Evolutionary conservation across 2,888 invertebrate genomes (phyloP).

Genomic region (Timema cristinae): DNA sequence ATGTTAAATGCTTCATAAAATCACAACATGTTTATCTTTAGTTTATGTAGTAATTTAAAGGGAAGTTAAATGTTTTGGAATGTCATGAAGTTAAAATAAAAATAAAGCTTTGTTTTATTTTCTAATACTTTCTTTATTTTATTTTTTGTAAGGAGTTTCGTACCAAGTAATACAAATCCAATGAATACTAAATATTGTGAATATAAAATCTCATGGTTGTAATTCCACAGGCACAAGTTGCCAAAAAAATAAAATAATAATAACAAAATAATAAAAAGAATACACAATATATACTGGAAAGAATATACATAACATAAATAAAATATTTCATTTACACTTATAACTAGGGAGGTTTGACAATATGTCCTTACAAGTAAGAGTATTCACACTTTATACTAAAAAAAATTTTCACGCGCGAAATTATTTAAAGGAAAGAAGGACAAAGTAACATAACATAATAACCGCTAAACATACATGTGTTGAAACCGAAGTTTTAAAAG

Average conservation of each 20-base stretch:
- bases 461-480: no score
- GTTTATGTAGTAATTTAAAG: slow-evolving; percentile 7
- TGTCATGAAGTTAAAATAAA: slow-evolving; percentile 24
- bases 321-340: slow-evolving; percentile 17
- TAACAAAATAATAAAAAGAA: slow-evolving; percentile 1
- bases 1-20: no score
- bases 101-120: slow-evolving; percentile 23
- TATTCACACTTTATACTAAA: no score
- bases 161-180: slow-evolving; percentile 32
- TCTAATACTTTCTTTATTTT: slow-evolving; percentile 29
- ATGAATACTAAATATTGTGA: slow-evolving; percentile 28
- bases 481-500: no score
- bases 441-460: no score
- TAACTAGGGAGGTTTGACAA: no score
- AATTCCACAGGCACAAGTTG: slow-evolving; percentile 47
- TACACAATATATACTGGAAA: slow-evolving; percentile 28
- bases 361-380: no score
- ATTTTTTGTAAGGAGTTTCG: slow-evolving; percentile 26
- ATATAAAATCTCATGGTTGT: slow-evolving; percentile 27
- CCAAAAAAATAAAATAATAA: slow-evolving; percentile 37
- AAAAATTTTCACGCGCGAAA: no score
- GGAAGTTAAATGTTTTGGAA: slow-evolving; percentile 20
- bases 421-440: no score
- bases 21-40: no score
- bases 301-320: slow-evolving; percentile 30